These are phyloP conservation scores for Micronycteris hirsuta DNA, from an alignment of 2,113 vertebrate genomes.

Conservation along the genomic window DNA sequence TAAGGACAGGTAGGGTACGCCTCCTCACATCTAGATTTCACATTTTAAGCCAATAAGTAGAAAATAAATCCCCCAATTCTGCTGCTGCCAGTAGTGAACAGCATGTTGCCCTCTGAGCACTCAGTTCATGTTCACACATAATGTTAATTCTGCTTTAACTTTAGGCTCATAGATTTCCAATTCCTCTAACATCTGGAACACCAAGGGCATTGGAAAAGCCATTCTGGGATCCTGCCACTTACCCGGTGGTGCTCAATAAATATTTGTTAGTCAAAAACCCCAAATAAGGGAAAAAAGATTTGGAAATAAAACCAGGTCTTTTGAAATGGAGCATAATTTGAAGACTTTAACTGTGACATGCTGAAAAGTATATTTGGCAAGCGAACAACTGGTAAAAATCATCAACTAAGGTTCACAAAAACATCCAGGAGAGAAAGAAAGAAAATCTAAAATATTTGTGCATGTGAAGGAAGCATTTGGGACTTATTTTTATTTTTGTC, in stretches of 20 bases:
- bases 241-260: neutral
- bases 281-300: neutral
- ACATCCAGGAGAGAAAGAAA: neutral
- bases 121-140: slow-evolving; percentile 66
- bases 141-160: slow-evolving; percentile 67
- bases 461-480: neutral
- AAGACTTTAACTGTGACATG: slow-evolving; percentile 7
- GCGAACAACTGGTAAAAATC: neutral
- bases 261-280: slow-evolving; percentile 40
- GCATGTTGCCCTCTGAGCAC: slow-evolving; percentile 42
- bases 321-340: slow-evolving; percentile 2
- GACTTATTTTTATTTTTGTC: neutral
- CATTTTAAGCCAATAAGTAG: slow-evolving; percentile 48
- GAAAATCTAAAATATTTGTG: neutral
- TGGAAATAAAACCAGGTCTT: slow-evolving; percentile 34
- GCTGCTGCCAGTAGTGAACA: slow-evolving; percentile 44
- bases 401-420: neutral
- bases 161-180: slow-evolving; percentile 66
- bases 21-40: neutral
- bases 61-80: slow-evolving; percentile 44
- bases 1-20: neutral
- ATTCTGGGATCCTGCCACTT: slow-evolving; percentile 21
- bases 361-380: slow-evolving; percentile 28
- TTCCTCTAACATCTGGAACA: slow-evolving; percentile 43
- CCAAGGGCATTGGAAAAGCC: slow-evolving; percentile 38